Percentiles rank a stretch among this genome's conserved stretches.
Evolutionary conservation across 2,888 invertebrate genomes (phyloP).

Genomic region (Hydrotaea diabolus): DNA sequence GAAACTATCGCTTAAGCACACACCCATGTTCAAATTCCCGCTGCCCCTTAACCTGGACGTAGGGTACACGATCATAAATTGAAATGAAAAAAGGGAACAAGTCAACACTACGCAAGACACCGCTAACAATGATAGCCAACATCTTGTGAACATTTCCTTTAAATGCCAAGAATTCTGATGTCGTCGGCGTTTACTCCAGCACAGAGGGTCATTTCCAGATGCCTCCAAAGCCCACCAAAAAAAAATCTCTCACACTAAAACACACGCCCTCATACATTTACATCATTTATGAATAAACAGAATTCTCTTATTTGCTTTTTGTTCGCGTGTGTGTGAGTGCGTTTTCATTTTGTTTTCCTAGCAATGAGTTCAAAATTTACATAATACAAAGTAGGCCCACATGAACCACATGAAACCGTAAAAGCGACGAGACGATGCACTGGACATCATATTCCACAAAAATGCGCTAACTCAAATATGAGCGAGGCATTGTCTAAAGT

Average conservation of each 20-base stretch:
- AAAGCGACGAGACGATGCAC: not conserved
- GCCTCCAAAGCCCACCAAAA: conserved; percentile 24
- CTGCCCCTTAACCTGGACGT: not conserved
- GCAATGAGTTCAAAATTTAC: conserved; percentile 54
- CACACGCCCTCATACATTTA: not conserved
- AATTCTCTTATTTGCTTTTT: conserved; percentile 46
- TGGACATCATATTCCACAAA: not conserved
- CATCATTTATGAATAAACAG: not conserved
- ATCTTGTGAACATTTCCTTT: conserved; percentile 32
- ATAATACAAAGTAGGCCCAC: conserved; percentile 51
- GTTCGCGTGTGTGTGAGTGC: not conserved
- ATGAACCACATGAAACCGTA: conserved; percentile 2
- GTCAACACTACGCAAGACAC: conserved; percentile 1
- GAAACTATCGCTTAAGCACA: too few species aligned
- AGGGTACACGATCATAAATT: not conserved
- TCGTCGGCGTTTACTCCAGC: not conserved
- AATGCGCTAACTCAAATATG: not conserved
- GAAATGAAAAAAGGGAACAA: not conserved
- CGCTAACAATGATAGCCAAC: not conserved
- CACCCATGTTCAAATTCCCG: too few species aligned
- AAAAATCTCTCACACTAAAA: not conserved
- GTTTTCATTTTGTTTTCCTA: not conserved
- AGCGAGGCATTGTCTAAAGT: not conserved
- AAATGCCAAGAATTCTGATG: not conserved
- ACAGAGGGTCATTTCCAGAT: not conserved